Evolutionary conservation across 2,888 invertebrate genomes (phyloP).

Genomic region (Mylabris sibirica): DNA sequence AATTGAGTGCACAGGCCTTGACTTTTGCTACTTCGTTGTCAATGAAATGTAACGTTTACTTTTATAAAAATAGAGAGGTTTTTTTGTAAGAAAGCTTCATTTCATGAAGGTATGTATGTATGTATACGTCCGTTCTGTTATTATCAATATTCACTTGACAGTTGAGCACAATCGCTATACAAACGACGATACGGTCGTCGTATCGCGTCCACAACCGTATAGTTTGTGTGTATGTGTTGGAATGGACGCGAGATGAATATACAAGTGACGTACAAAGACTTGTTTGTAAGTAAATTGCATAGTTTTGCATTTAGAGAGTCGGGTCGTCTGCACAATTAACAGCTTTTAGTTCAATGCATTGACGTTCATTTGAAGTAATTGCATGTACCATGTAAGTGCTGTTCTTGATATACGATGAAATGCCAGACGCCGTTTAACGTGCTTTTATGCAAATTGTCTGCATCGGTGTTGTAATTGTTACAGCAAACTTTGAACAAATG

Average conservation of each 20-base stretch:
- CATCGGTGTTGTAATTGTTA: slow-evolving; percentile 17
- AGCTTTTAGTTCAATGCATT: slow-evolving; percentile 34
- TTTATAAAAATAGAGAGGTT: not conserved
- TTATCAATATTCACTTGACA: not conserved
- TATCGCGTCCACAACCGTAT: not conserved
- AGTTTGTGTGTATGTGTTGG: slow-evolving; percentile 10
- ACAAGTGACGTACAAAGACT: slow-evolving; percentile 36
- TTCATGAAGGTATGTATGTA: not conserved
- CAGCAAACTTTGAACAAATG: slow-evolving; percentile 10
- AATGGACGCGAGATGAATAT: slow-evolving; percentile 32
- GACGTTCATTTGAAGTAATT: slow-evolving; percentile 37
- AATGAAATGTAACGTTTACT: not conserved
- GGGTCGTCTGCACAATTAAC: slow-evolving; percentile 34
- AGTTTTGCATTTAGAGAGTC: slow-evolving; percentile 34
- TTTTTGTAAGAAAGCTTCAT: not conserved
- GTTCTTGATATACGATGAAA: slow-evolving; percentile 29
- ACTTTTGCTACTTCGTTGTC: not conserved
- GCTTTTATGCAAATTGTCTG: slow-evolving; percentile 32
- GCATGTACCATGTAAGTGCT: slow-evolving; percentile 34
- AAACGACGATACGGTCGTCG: slow-evolving; percentile 13
- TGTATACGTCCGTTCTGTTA: not conserved
- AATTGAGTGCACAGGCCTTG: not conserved
- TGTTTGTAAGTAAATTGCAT: slow-evolving; percentile 38
- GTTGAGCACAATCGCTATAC: not conserved
- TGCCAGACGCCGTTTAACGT: slow-evolving; percentile 29